phyloP scores from a whole-genome alignment of 2,888 invertebrate genomes.

The Tiliacea citrago region DNA sequence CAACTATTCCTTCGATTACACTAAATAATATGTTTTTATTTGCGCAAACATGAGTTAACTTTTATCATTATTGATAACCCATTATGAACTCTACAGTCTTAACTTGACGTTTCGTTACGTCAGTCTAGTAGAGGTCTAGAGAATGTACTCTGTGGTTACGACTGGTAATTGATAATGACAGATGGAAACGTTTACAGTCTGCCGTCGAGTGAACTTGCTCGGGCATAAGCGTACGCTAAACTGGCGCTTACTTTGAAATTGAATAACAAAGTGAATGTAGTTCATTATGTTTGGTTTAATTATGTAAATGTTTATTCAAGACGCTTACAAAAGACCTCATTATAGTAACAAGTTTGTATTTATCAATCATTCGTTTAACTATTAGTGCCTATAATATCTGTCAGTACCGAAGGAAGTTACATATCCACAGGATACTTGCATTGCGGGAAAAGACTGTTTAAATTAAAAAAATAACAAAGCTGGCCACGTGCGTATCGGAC shows the following conservation, averaged over 20 bases:
- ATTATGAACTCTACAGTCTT: conserved; percentile 83
- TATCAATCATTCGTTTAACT: no score
- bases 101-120: conserved; percentile 65
- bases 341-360: conserved; percentile 8
- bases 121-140: no score
- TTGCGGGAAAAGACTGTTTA: neutral
- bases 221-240: conserved; percentile 16
- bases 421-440: neutral
- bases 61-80: conserved; percentile 86
- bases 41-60: conserved; percentile 70
- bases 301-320: conserved; percentile 47
- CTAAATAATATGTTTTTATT: conserved; percentile 71
- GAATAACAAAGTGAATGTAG: conserved; percentile 20
- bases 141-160: no score
- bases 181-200: conserved; percentile 29
- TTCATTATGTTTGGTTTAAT: conserved; percentile 22
- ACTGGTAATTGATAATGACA: no score
- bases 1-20: conserved; percentile 62
- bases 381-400: no score
- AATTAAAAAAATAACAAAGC: neutral
- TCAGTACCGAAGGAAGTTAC: neutral
- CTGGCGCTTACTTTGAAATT: conserved; percentile 35
- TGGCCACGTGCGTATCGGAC: neutral
- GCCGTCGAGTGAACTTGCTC: conserved; percentile 22
- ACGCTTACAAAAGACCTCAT: conserved; percentile 49